Conservation (phyloP, 2,888 invertebrate genomes). For the Drosophila villosipedis region DNA sequence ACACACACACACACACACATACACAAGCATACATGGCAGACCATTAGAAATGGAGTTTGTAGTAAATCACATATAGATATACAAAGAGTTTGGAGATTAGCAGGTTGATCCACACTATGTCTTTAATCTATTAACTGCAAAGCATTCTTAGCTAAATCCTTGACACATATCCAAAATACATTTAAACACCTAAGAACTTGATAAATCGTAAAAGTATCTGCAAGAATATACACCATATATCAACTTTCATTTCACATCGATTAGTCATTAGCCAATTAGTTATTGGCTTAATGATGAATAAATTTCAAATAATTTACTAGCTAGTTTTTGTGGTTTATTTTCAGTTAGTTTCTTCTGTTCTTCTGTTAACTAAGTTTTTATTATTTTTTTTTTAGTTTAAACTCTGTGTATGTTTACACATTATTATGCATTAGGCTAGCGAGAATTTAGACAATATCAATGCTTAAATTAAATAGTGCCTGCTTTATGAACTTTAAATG, state of each 20-base stretch:
- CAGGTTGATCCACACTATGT: constrained; percentile 9
- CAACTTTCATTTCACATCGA: constrained; percentile 9
- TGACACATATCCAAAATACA: constrained; percentile 5
- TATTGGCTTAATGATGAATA: constrained; percentile 55
- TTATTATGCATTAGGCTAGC: constrained; percentile 35
- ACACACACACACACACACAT: constrained; percentile 14
- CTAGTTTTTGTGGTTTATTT: constrained; percentile 48
- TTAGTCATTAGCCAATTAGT: constrained; percentile 17
- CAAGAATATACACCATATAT: constrained; percentile 4
- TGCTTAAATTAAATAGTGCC: constrained; percentile 63
- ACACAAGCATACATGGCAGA: constrained; percentile 18
- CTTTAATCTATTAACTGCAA: constrained; percentile 2
- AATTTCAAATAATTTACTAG: constrained; percentile 78
- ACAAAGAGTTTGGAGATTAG: constrained; percentile 16
- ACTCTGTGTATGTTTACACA: constrained; percentile 9
- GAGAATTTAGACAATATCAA: constrained; percentile 27
- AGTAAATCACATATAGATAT: constrained; percentile 20
- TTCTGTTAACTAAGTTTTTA: constrained; percentile 1
- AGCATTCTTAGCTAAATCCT: not conserved
- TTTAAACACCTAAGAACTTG: constrained; percentile 13
- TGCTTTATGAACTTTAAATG: constrained; percentile 55
- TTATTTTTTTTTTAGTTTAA: constrained; percentile 21
- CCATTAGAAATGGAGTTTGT: constrained; percentile 21
- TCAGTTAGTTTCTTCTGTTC: constrained; percentile 7
- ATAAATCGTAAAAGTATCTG: not conserved